Percentiles rank a stretch among this genome's conserved stretches.
These are phyloP conservation scores for Synergus itoensis DNA, from an alignment of 2,888 invertebrate species.

Conservation along the genomic window DNA sequence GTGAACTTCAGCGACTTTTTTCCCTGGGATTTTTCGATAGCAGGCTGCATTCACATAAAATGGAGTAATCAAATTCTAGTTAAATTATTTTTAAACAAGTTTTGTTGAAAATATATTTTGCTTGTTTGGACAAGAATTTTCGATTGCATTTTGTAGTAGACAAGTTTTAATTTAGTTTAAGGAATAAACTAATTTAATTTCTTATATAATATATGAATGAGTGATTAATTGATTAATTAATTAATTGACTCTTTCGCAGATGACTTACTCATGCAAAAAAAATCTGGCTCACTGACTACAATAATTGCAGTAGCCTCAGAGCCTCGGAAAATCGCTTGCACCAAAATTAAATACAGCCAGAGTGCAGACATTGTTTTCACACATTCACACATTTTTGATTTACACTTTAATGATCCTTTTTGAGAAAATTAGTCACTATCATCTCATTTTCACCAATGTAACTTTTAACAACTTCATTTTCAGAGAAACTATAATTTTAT, in stretches of 20 bases:
- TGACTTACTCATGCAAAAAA: slow-evolving; percentile 34
- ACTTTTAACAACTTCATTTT: background rate
- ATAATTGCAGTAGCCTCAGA: background rate
- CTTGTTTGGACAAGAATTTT: background rate
- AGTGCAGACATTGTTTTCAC: slow-evolving; percentile 23
- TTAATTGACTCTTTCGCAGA: background rate
- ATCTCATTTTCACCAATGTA: background rate
- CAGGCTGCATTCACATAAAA: slow-evolving; percentile 82
- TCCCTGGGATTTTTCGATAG: slow-evolving; percentile 88
- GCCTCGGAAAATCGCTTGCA: background rate
- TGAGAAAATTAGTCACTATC: background rate
- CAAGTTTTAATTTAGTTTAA: background rate
- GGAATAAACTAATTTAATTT: background rate
- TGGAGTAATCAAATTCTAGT: slow-evolving; percentile 22
- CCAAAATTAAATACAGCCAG: slow-evolving; percentile 17
- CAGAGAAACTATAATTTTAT: background rate
- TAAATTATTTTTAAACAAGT: background rate
- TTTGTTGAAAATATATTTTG: background rate
- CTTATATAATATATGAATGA: background rate
- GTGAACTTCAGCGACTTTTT: slow-evolving; percentile 84
- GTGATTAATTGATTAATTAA: background rate
- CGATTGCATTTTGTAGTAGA: background rate
- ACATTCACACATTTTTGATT: slow-evolving; percentile 33
- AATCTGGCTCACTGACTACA: slow-evolving; percentile 6
- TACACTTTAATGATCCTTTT: background rate